phyloP scores from a whole-genome alignment of 1,140 invertebrate genomes.

The Cherax quadricarinatus region DNA sequence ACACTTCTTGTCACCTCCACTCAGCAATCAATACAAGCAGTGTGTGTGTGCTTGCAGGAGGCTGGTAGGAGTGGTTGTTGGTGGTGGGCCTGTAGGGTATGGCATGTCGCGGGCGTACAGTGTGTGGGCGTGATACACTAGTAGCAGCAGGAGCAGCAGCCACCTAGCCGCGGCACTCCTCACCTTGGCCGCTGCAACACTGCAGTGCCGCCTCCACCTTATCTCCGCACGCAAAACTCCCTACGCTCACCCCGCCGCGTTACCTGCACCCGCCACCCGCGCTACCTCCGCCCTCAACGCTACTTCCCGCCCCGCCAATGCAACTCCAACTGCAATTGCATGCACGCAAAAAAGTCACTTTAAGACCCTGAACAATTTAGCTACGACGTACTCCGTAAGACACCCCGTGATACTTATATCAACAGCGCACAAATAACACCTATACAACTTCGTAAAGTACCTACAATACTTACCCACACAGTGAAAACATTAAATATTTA shows the following conservation, averaged over 20 bases:
- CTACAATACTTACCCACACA: constrained; percentile 1
- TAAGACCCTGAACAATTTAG: background rate
- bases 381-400: background rate
- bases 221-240: constrained; percentile 63
- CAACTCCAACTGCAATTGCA: constrained; percentile 44
- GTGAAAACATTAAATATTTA: background rate
- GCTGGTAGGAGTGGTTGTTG: constrained; percentile 53
- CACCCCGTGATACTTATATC: background rate
- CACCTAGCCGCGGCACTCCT: constrained; percentile 58
- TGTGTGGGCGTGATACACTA: constrained; percentile 58
- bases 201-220: constrained; percentile 53
- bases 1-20: constrained; percentile 69
- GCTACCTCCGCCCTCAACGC: constrained; percentile 55
- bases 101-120: constrained; percentile 31
- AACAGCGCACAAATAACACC: background rate
- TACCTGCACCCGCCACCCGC: constrained; percentile 54
- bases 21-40: constrained; percentile 69
- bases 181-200: constrained; percentile 65
- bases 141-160: constrained; percentile 48
- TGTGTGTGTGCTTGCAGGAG: constrained; percentile 66
- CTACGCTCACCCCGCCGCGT: constrained; percentile 59
- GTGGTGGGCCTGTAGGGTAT: constrained; percentile 9
- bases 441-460: background rate
- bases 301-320: constrained; percentile 45
- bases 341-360: background rate